A percentile compares a stretch with the other conserved stretches of the same genome.
These are phyloP conservation scores for Boleophthalmus pectinirostris DNA, from an alignment of 2,113 vertebrate species.

Conservation along the genomic window DNA sequence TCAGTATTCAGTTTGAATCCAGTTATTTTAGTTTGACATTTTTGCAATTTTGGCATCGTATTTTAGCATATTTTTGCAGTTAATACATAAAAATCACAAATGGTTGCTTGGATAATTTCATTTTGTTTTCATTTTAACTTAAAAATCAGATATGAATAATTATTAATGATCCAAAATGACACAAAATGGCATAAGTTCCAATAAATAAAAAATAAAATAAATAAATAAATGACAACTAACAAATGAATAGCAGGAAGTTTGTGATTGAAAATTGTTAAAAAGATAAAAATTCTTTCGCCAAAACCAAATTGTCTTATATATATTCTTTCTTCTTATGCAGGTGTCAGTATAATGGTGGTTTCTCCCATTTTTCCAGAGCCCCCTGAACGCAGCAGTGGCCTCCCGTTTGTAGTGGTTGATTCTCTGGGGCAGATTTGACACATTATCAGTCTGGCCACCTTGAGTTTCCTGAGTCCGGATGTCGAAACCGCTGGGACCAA, in stretches of 20 bases:
- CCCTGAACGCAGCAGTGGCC: background rate
- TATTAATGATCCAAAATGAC: background rate
- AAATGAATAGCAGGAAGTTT: too few relatives aligned
- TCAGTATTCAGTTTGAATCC: too few relatives aligned
- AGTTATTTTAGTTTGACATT: background rate
- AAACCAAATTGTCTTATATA: too few relatives aligned
- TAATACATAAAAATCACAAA: background rate
- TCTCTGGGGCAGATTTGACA: background rate
- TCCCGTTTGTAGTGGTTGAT: background rate
- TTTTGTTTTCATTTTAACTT: too few relatives aligned
- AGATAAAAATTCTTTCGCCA: too few relatives aligned
- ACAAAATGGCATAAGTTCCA: background rate
- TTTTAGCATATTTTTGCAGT: background rate
- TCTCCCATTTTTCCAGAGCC: background rate
- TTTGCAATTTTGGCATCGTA: background rate
- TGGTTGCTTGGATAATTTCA: too few relatives aligned
- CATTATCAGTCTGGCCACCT: conserved; percentile 1
- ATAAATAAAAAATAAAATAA: background rate
- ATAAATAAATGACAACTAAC: too few relatives aligned
- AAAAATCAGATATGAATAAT: background rate
- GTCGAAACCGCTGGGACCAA: background rate
- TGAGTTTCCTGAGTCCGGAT: conserved; percentile 7
- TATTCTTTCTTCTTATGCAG: background rate
- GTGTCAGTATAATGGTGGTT: background rate
- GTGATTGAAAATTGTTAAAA: too few relatives aligned